These are phyloP conservation scores for Temnopleurus reevesii DNA, from an alignment of 53 echinoderm and acorn worm species.

Conservation along the genomic window DNA sequence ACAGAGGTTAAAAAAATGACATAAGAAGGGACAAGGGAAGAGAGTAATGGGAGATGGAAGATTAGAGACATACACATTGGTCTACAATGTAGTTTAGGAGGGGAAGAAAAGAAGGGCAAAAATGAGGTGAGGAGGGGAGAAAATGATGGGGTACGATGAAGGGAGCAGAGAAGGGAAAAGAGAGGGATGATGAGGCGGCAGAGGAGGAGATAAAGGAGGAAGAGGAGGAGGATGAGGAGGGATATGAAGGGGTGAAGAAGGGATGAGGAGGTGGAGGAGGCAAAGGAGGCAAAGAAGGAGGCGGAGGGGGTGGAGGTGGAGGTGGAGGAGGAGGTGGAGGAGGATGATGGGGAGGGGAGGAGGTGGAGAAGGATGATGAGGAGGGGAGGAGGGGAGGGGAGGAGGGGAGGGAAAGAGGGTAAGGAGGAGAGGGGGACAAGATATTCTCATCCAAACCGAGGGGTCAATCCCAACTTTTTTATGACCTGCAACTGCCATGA, in stretches of 20 bases:
- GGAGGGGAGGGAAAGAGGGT: neutral
- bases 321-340: too few species aligned
- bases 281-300: too few species aligned
- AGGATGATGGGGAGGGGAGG: too few species aligned
- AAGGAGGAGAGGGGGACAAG: neutral
- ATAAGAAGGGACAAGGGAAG: neutral
- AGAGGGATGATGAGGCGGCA: neutral
- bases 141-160: neutral
- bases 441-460: neutral
- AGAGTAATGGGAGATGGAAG: neutral
- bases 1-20: neutral
- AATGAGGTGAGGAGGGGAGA: neutral
- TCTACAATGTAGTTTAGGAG: too few species aligned
- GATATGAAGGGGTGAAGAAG: too few species aligned
- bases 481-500: neutral
- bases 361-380: too few species aligned
- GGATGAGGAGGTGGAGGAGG: too few species aligned
- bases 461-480: neutral
- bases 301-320: too few species aligned
- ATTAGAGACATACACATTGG: too few species aligned
- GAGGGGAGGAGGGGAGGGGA: neutral
- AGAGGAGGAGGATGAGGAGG: too few species aligned
- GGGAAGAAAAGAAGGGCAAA: neutral
- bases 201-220: too few species aligned
- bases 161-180: neutral